phyloP scores from a whole-genome alignment of 1,140 invertebrate genomes.

The Heliconius melpomene region DNA sequence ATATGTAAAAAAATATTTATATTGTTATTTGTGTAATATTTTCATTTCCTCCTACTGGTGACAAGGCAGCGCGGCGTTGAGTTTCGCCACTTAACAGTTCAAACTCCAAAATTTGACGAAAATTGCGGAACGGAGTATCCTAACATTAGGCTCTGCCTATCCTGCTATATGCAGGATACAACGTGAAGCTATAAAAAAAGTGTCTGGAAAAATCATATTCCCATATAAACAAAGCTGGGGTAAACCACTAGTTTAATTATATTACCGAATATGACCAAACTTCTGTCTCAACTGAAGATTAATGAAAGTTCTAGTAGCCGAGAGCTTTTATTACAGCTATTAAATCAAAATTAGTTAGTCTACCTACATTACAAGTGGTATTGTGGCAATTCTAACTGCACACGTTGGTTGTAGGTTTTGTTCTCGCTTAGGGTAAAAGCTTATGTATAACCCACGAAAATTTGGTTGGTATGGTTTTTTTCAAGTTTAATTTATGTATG shows the following conservation, averaged over 20 bases:
- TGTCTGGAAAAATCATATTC: neutral
- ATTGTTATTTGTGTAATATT: no score
- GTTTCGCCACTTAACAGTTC: no score
- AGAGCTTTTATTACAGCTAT: slow-evolving; percentile 10
- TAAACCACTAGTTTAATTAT: neutral
- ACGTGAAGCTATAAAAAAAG: no score
- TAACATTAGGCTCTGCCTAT: no score
- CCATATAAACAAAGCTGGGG: neutral
- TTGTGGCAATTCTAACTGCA: neutral
- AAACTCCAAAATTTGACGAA: neutral
- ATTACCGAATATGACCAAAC: slow-evolving; percentile 20
- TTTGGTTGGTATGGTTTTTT: no score
- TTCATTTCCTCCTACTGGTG: no score
- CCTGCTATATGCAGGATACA: no score
- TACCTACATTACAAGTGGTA: neutral
- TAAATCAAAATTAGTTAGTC: slow-evolving; percentile 20
- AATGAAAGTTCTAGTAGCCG: slow-evolving; percentile 13
- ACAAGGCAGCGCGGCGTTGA: no score
- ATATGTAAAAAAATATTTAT: no score
- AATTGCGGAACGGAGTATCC: no score
- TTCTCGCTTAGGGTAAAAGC: no score
- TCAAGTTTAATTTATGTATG: neutral
- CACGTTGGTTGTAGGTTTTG: neutral
- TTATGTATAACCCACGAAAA: no score
- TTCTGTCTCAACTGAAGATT: slow-evolving; percentile 15